Base-by-base conservation (phyloP, 2,888 invertebrate genomes). In the Caenorhabditis macrosperma region DNA sequence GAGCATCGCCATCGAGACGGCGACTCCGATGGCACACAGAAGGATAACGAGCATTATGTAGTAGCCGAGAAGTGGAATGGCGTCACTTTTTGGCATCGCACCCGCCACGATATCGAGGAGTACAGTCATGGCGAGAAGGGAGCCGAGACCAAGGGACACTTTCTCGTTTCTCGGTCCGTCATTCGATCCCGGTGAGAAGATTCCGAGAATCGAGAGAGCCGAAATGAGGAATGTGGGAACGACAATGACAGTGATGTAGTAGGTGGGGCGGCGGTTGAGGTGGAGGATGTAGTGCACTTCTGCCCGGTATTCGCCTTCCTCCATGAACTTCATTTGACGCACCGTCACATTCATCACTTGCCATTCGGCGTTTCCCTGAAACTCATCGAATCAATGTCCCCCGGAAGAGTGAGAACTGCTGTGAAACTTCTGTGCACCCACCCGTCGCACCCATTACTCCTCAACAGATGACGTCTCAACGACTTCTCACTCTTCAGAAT, bases 241-340 rank as follows among this genome's bases (percentile, higher is more conserved):
- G 17, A 89, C 89, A 28, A 89, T 89, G n/a, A 89, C 89, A 4
- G 88, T 89, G n/a, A 89, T 86, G 77, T 89, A 89, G 68, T 88
- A 89, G 59, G 89, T 86, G 20, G 87, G 89, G 7, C 88, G 83
- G 20, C 89, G 81, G 38, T 88, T 82, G 17, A 89, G 74, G 50
- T 88, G 86, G 28, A 89, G 82, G 41, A 89, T 88, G 80, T 89
- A 89, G 57, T 89, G 87, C 15, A 87, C 87, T 72, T 89, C 89
- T 1, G 83, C 85, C n/a, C 89, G 78, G 59, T 85, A 88, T 75
- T 89, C 89, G 20, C 88, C 88, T 48, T 89, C 89, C 52, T 89
- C 89, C 60, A 86, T 78, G 78, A 89, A 89, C 24, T 77, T 84
- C 87, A 89, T 85, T 60, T 89, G 87, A 7, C 85, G 48, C 7